Evolutionary conservation across 2,888 invertebrate genomes (phyloP).

Genomic region (Cheilosia soror): DNA sequence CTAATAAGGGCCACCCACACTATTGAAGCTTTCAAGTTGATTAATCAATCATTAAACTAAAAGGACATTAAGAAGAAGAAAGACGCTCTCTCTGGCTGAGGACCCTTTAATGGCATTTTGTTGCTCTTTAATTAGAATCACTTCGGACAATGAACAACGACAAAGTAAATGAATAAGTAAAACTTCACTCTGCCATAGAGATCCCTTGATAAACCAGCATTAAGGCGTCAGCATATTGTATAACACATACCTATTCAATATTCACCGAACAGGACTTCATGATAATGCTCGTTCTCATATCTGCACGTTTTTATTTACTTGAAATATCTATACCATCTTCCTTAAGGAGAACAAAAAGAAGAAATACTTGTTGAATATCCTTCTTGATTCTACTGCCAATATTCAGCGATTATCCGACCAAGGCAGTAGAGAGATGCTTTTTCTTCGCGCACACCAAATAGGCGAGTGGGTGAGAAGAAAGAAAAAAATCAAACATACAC

Average conservation of each 20-base stretch:
- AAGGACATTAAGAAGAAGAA: conserved; percentile 3
- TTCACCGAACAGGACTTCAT: conserved; percentile 3
- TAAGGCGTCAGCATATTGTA: conserved; percentile 13
- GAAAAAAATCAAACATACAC: neutral
- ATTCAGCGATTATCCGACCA: neutral
- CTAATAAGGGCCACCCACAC: neutral
- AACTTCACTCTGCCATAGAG: neutral
- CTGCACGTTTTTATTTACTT: conserved; percentile 48
- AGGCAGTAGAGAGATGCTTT: neutral
- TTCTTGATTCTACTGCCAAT: conserved; percentile 6
- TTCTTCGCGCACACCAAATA: neutral
- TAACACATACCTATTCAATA: conserved; percentile 15
- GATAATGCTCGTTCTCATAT: conserved; percentile 1
- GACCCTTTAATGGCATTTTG: conserved; percentile 34
- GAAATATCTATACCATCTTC: conserved; percentile 13
- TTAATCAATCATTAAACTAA: conserved; percentile 47
- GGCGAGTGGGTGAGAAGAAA: no score
- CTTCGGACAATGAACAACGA: neutral
- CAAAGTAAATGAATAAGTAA: conserved; percentile 38
- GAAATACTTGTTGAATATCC: conserved; percentile 53
- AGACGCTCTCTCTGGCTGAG: neutral
- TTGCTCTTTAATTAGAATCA: conserved; percentile 20
- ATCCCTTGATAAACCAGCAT: conserved; percentile 31
- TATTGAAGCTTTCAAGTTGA: conserved; percentile 24
- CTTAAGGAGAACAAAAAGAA: neutral